Evolutionary conservation across 2,113 vertebrate species (phyloP).

Genomic region (Charadrius vociferus): DNA sequence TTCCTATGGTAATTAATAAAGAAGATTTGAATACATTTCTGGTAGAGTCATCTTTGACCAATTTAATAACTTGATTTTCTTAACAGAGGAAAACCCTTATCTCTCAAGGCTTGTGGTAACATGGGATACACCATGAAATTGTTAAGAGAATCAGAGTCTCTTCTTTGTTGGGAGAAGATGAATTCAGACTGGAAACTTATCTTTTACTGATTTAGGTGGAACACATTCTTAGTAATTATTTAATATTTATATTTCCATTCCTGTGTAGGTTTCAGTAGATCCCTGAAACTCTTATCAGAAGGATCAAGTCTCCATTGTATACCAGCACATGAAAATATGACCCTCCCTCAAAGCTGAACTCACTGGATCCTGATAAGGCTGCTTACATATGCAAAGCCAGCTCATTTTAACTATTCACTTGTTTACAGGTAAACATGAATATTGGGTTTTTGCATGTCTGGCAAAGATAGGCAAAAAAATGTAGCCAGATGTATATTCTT

Average conservation of each 20-base stretch:
- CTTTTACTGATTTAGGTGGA: slow-evolving; percentile 4
- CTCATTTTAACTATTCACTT: not conserved
- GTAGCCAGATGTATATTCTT: not conserved
- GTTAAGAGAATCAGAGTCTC: slow-evolving; percentile 13
- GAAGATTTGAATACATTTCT: slow-evolving; percentile 61
- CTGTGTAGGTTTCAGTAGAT: not conserved
- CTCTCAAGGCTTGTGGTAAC: slow-evolving; percentile 50
- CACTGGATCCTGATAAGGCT: not conserved
- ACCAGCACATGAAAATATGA: not conserved
- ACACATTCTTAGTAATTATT: slow-evolving; percentile 4
- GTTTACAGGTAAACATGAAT: not conserved
- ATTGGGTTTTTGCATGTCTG: not conserved
- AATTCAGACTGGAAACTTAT: slow-evolving; percentile 28
- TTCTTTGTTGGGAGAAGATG: not conserved
- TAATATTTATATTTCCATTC: not conserved
- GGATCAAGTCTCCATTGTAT: not conserved
- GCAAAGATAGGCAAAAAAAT: not conserved
- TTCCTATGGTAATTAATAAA: slow-evolving; percentile 68
- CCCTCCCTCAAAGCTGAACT: not conserved
- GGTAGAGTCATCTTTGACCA: slow-evolving; percentile 61
- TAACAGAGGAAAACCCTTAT: slow-evolving; percentile 67
- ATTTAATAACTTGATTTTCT: slow-evolving; percentile 68
- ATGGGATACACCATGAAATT: slow-evolving; percentile 34
- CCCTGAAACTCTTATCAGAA: not conserved
- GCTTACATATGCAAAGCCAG: not conserved